Base-by-base conservation (phyloP, 2,888 invertebrate species). In the Hemithea aestivaria region DNA sequence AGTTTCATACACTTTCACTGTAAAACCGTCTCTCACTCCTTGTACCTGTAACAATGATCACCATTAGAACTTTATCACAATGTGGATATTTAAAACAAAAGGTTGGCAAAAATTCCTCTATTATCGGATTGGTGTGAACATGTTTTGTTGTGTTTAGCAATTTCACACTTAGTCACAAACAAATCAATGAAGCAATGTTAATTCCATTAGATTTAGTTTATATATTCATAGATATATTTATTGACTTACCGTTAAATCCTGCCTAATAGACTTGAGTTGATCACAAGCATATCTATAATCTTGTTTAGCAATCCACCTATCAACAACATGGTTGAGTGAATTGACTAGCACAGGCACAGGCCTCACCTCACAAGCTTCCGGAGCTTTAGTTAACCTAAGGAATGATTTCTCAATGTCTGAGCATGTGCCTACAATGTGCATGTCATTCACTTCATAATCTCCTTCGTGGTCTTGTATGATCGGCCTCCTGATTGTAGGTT, bases 211-310 rank as follows among this genome's bases (percentile, higher is more conserved):
- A 4, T 2, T 16, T 5, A 16, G 5, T 4, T 4, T 16, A 16
- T 16, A 16, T 5, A 16, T 4, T 2, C 16, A 4, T 16, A 2
- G 2, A 16, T 16, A 16, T 4, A 16, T 8, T 12, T 1, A 6
- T 24, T 40, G 31, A 59, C 91, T 90, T 80, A 97, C 99, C 47
- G 99, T 99, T 60, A 99, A 90, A 90, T 99, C 99, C 88, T 99
- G 99, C 58, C 99, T 89, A 55, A 99, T 98, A 6, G 98, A 98
- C 83, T 99, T 99, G 40, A 99, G 89, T 83, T 99, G 99, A 89
- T 99, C 98, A 88, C 98, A 99, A 43, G 96, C 95, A 88, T 97
- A 99, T 81, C 92, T 93, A 82, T 99, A 99, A 85, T 99, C 98
- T 68, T 93, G 93, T 63, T 93, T 95, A 39, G 91, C 89, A 51